A percentile compares a stretch with the other conserved stretches of the same genome.
Conservation (phyloP, 1,140 invertebrate species). For the Harlomillsia oculata region DNA sequence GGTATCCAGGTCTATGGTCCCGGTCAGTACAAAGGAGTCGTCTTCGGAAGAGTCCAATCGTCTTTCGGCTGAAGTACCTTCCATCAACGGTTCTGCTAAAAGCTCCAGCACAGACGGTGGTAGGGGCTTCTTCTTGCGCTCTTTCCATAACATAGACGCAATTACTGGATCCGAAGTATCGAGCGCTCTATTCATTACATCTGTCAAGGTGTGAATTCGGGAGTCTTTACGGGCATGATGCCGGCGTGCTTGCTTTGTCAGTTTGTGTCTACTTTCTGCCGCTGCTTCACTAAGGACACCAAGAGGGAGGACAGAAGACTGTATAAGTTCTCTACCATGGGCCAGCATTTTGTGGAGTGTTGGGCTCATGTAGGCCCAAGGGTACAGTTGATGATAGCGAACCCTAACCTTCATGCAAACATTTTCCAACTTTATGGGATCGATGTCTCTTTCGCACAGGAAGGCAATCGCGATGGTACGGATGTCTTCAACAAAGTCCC, state of each 20-base stretch:
- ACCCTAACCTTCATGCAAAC: background rate
- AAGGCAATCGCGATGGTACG: conserved; percentile 15
- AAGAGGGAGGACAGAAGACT: background rate
- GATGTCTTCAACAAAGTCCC: conserved; percentile 12
- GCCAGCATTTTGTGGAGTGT: conserved; percentile 25
- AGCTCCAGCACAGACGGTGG: background rate
- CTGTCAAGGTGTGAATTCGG: background rate
- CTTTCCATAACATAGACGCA: background rate
- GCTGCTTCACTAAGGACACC: conserved; percentile 20
- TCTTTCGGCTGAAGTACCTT: too few relatives aligned
- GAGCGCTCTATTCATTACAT: conserved; percentile 14
- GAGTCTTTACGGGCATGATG: conserved; percentile 4
- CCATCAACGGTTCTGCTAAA: background rate
- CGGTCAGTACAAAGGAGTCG: too few relatives aligned
- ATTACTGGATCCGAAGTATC: conserved; percentile 21
- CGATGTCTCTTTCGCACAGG: conserved; percentile 3
- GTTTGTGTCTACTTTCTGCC: conserved; percentile 13
- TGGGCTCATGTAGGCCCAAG: conserved; percentile 15
- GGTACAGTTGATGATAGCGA: conserved; percentile 14
- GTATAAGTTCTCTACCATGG: conserved; percentile 19
- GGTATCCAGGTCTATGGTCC: too few relatives aligned
- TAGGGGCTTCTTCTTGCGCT: background rate
- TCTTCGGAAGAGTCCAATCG: too few relatives aligned
- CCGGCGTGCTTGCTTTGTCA: conserved; percentile 3
- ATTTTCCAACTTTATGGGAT: conserved; percentile 17